Conservation (phyloP, 92 coral and sea anemone genomes). For the Phenganax marumi region DNA sequence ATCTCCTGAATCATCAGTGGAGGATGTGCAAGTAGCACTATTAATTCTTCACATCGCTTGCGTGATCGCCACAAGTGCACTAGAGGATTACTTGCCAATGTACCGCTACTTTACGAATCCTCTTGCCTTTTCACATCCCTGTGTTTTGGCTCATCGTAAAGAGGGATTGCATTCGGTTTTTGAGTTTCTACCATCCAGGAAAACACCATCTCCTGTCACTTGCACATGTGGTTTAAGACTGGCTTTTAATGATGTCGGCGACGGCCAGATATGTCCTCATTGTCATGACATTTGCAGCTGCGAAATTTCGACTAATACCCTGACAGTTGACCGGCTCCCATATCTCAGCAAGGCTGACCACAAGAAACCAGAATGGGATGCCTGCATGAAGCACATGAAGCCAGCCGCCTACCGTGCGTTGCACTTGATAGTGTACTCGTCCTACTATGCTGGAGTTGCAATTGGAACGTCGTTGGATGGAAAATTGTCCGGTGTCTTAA, state of each 20-base stretch:
- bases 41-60: slow-evolving; percentile 69
- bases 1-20: slow-evolving; percentile 62
- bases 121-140: neutral
- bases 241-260: neutral
- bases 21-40: slow-evolving; percentile 69
- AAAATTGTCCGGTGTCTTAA: slow-evolving; percentile 32
- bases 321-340: neutral
- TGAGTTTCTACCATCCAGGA: neutral
- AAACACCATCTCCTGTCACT: slow-evolving; percentile 15
- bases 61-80: slow-evolving; percentile 46
- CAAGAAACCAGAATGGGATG: neutral
- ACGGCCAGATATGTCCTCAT: slow-evolving; percentile 8
- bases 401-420: slow-evolving; percentile 61
- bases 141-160: slow-evolving; percentile 25
- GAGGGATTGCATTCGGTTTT: slow-evolving; percentile 11
- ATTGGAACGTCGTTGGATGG: slow-evolving; percentile 33
- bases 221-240: slow-evolving; percentile 39
- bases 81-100: neutral
- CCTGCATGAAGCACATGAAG: slow-evolving; percentile 44
- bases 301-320: neutral
- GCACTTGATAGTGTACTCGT: slow-evolving; percentile 62
- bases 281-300: neutral
- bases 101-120: slow-evolving; percentile 31
- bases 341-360: neutral
- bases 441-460: slow-evolving; percentile 59